Percentiles rank a stretch among this genome's conserved stretches.
Conservation (phyloP, 2,888 invertebrate genomes). For the Nemoura dubitans region DNA sequence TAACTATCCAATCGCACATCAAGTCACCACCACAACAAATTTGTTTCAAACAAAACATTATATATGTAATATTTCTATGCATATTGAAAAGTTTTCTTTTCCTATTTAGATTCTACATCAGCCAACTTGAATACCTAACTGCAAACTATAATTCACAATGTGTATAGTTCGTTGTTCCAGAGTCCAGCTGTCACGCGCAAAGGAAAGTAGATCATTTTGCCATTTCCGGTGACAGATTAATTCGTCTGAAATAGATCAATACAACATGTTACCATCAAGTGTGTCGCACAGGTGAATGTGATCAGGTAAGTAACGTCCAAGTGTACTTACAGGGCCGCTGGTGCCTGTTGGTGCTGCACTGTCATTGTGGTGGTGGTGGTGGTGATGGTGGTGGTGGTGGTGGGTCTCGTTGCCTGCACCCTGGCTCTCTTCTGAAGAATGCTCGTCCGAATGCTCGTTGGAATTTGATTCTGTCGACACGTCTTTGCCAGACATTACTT, state of each 20-base stretch:
- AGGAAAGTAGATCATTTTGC: not conserved
- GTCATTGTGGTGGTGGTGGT: not conserved
- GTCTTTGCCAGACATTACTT: not conserved
- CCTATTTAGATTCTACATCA: not conserved
- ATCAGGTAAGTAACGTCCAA: not conserved
- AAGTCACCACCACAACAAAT: not conserved
- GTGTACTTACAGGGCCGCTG: no score
- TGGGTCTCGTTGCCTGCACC: not conserved
- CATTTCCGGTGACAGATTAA: not conserved
- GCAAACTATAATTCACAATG: no score
- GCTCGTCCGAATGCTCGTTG: not conserved
- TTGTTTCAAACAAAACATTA: no score
- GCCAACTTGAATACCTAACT: not conserved
- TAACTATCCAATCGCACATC: not conserved
- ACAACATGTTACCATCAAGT: no score
- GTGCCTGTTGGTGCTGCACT: not conserved
- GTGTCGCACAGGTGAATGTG: no score
- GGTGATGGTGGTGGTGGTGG: not conserved
- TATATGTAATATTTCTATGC: no score
- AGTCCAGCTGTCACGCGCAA: not conserved
- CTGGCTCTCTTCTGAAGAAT: not conserved
- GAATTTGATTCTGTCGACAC: not conserved
- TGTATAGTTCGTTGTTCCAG: not conserved
- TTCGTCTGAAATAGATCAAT: not conserved
- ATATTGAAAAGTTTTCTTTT: not conserved